phyloP scores from a whole-genome alignment of 1,140 invertebrate genomes.

The Diorhabda sublineata region DNA sequence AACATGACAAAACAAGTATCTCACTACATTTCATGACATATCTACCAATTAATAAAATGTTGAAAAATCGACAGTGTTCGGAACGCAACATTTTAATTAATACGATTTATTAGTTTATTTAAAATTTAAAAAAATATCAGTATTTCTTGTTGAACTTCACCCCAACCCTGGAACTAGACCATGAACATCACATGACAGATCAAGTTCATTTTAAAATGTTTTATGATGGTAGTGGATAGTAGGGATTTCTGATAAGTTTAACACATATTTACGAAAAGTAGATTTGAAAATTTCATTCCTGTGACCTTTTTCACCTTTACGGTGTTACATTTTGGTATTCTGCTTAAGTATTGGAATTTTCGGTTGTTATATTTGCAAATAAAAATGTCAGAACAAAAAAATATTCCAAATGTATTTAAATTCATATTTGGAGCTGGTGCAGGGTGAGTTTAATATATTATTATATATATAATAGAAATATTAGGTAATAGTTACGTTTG shows the following conservation, averaged over 20 bases:
- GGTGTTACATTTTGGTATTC: background rate
- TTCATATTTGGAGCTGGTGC: slow-evolving; percentile 63
- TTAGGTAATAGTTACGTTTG: slow-evolving; percentile 32
- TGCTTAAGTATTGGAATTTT: background rate
- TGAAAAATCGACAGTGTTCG: no score
- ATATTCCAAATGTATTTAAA: slow-evolving; percentile 49
- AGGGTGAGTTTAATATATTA: slow-evolving; percentile 56
- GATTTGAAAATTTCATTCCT: background rate
- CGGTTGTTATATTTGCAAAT: background rate
- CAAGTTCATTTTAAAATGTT: background rate
- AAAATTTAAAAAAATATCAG: no score
- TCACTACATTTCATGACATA: no score
- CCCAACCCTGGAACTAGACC: no score
- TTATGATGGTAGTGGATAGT: no score
- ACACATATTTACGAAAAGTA: no score
- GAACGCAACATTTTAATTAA: no score
- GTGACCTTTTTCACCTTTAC: slow-evolving; percentile 8
- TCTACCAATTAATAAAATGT: no score
- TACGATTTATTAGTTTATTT: no score
- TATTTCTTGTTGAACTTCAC: no score
- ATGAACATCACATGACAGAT: background rate
- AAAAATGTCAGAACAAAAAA: slow-evolving; percentile 27
- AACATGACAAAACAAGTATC: no score
- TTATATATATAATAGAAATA: slow-evolving; percentile 41
- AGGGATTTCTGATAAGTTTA: no score